Evolutionary conservation across 2,797 vertebrate genomes (phyloP), one percentile per base, ranked within the genome.

Genomic region (Amazona finschi): DNA sequence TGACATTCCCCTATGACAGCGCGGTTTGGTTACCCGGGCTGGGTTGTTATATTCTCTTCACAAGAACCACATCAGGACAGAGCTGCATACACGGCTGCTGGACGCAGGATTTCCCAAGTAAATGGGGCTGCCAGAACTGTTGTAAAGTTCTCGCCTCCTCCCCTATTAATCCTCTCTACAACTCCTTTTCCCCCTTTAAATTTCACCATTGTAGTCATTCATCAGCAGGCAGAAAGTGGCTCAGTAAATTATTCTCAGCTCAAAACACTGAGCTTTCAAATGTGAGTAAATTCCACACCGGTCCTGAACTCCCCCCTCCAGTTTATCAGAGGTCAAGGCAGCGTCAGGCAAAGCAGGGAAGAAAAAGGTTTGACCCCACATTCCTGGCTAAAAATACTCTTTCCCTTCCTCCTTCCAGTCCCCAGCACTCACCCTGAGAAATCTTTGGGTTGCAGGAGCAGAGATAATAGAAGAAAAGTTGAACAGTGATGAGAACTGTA

Each of bases 261-360:
- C 79, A 66, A 86, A 93, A 93, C 47, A 62, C 33, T 24, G 24
- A 88, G 60, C 73, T 91, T 89, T 66, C 87, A 91, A 74, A 76
- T 6, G 24, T 28, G 62, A 84, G 47, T 38, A 52, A 92, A 93
- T 92, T 91, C 87, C 87, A 86, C 33, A 76, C 7, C 46, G 46
- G 43, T 17, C 47, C 76, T 64, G 66, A 83, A 84, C 55, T 60
- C 46, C 65, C 46, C 65, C 47, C 79, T 66, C 0, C 18, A 76
- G 85, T 91, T 95, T 94, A 91, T 67, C 74, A 79, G 74, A 90
- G 94, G 94, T 93, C 95, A 96, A 80, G 71, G 67, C 83, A 84
- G 67, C 12, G 0, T 8, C 25, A 73, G 46, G 61, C 79, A 84
- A 89, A 88, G 76, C 16, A 43, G n/a, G 30, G 38, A 67, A 93